Evolutionary conservation across 1,140 invertebrate genomes (phyloP).

Genomic region (Hycleus phaleratus): DNA sequence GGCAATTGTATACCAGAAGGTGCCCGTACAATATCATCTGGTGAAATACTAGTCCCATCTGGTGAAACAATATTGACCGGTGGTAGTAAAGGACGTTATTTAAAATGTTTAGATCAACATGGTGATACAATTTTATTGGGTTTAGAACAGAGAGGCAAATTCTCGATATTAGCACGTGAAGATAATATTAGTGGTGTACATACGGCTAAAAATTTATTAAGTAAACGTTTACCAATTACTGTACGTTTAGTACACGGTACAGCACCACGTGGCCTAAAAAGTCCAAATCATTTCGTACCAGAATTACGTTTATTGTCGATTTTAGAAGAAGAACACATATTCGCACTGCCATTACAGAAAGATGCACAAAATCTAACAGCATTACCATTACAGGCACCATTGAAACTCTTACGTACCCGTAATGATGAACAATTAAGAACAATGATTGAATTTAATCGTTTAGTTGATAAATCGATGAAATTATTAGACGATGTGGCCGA

Average conservation of each 20-base stretch:
- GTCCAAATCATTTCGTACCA: slow-evolving; percentile 69
- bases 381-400: slow-evolving; percentile 73
- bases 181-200: slow-evolving; percentile 91
- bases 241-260: slow-evolving; percentile 84
- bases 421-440: slow-evolving; percentile 75
- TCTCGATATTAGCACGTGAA: slow-evolving; percentile 82
- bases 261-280: slow-evolving; percentile 69
- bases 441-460: slow-evolving; percentile 70
- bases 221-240: slow-evolving; percentile 82
- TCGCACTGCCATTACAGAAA: slow-evolving; percentile 74
- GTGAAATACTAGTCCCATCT: slow-evolving; percentile 54
- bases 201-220: slow-evolving; percentile 74
- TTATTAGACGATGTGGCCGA: slow-evolving; percentile 77
- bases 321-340: slow-evolving; percentile 79
- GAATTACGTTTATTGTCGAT: slow-evolving; percentile 75
- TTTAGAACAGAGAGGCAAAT: slow-evolving; percentile 79
- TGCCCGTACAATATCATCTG: slow-evolving; percentile 60
- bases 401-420: slow-evolving; percentile 75
- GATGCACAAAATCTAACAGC: slow-evolving; percentile 70
- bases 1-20: slow-evolving; percentile 63
- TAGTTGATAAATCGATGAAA: slow-evolving; percentile 71
- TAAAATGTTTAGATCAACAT: slow-evolving; percentile 77
- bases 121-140: slow-evolving; percentile 76
- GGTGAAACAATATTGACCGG: slow-evolving; percentile 65
- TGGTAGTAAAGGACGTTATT: slow-evolving; percentile 61